Base-by-base conservation (phyloP, 2,888 invertebrate genomes). In the Thera britannica region DNA sequence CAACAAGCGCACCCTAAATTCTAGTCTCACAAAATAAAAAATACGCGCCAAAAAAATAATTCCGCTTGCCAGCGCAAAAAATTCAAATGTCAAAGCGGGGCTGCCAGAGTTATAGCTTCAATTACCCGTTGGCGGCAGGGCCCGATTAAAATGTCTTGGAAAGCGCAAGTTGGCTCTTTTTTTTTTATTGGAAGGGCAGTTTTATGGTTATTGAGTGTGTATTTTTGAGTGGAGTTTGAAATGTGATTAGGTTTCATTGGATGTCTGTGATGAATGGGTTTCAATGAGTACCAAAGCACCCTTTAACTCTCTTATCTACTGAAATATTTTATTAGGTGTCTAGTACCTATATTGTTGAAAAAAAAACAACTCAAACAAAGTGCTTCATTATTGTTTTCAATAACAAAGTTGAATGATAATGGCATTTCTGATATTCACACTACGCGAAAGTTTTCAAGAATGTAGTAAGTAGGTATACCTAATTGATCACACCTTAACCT, bases 81-180 rank as follows among this genome's bases (percentile, higher is more conserved):
- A 91, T 83, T 87, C 88, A 92, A 93, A 93, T 92, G 93, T 93
- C 93, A 92, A 90, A 91, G 80, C 84, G 89, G 91, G 92, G 91
- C 82, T 87, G 90, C 89, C 87, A 91, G 89, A 93, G 86, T 92
- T 92, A 93, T 93, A 81, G 87, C 87, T 89, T 87, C 93, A 93
- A 93, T 93, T 93, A 93, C 87, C 81, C 79, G 60, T 65, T 74
- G 77, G 81, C 80, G 83, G 83, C 78, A 78, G 80, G 80, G 80
- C 85, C 80, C 90, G 90, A 92, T 93, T 92, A 92, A 92, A 91
- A 90, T 91, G 88, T 91, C 90, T 91, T 90, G 86, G 84, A 70
- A 67, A 69, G 60, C 85, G 85, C 89, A 80, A 84, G 81, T 76
- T 81, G 80, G 78, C 78, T 79, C 84, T 87, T 85, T 81, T 73